Conservation (phyloP, 2,797 vertebrate species). For the Muscicapa striata region DNA sequence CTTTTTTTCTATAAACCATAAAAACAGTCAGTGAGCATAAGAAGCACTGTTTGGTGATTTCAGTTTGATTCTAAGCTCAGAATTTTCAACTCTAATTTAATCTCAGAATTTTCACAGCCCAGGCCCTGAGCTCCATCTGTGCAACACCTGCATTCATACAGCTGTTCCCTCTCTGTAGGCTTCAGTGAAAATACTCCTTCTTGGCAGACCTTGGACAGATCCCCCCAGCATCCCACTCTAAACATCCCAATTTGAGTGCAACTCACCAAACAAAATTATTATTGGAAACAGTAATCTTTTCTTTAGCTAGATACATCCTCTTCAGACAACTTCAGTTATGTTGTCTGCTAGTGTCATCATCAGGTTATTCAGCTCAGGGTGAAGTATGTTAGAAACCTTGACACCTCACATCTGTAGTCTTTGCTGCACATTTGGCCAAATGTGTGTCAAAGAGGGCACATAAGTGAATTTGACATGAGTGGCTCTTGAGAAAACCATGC, state of each 20-base stretch:
- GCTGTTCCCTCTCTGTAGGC: neutral
- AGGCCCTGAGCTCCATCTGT: neutral
- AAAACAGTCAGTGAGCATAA: neutral
- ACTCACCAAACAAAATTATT: neutral
- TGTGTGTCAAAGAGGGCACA: neutral
- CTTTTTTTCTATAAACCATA: neutral
- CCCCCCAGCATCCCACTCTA: neutral
- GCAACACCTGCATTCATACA: neutral
- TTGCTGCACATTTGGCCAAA: neutral
- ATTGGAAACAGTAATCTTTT: neutral
- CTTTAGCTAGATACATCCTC: neutral
- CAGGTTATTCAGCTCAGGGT: neutral
- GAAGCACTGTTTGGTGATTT: neutral
- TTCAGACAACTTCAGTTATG: neutral
- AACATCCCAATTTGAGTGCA: neutral
- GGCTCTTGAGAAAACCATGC: neutral
- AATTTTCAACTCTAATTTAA: neutral
- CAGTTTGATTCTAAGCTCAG: neutral
- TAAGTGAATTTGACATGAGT: neutral
- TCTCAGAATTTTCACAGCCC: neutral
- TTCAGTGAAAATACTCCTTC: neutral
- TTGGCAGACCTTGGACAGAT: neutral
- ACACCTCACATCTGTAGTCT: neutral
- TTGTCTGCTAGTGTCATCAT: neutral
- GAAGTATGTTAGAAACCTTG: neutral